Evolutionary conservation across 2,113 vertebrate species (phyloP).

Genomic region (Phaetusa simplex): DNA sequence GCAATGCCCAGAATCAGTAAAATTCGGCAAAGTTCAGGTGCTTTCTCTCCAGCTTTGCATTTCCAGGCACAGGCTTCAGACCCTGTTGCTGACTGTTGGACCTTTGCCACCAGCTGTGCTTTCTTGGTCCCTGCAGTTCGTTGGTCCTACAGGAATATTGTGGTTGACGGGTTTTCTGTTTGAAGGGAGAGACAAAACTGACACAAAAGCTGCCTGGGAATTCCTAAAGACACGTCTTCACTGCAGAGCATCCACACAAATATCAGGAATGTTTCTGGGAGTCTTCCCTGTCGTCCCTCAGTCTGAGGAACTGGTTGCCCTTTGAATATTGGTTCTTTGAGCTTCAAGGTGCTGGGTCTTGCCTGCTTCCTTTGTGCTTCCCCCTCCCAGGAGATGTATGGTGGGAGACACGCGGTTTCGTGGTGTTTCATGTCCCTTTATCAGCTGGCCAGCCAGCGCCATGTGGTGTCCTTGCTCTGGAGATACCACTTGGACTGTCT

Average conservation of each 20-base stretch:
- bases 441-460: background rate
- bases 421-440: accelerated
- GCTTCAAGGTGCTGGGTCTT: background rate
- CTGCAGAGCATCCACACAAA: background rate
- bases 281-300: background rate
- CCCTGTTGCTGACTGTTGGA: background rate
- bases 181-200: background rate
- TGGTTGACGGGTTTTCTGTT: too few relatives aligned
- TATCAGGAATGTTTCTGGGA: background rate
- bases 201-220: background rate
- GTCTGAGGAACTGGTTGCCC: background rate
- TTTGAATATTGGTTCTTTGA: background rate
- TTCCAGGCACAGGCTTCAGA: background rate
- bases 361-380: background rate
- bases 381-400: accelerated
- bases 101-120: background rate
- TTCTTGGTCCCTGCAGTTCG: background rate
- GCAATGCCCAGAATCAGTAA: background rate
- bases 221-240: background rate
- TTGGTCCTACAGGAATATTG: background rate
- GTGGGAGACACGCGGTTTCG: background rate
- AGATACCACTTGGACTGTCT: background rate
- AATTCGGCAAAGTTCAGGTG: background rate
- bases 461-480: background rate
- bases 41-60: background rate